Base-by-base conservation (phyloP, 2,888 invertebrate species). In the Idaea dimidiata region DNA sequence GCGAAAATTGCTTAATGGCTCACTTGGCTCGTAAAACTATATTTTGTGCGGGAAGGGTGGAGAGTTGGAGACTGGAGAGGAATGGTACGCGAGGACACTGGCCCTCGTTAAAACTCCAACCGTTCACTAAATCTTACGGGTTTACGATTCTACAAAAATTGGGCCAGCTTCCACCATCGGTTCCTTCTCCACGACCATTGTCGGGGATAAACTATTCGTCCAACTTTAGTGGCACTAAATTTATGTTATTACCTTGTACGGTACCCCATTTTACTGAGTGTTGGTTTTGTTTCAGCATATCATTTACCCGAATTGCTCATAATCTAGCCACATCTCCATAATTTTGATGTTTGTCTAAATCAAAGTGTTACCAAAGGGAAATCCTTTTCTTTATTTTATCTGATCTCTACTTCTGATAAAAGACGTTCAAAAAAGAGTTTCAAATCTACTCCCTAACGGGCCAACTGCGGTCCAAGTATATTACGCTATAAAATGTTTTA, bases 101-200 rank as follows among this genome's bases (percentile, higher is more conserved):
- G 80, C 75, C 81, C 84, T 88, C 88, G 89, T 88, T 89, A 88
- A 88, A 89, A 88, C 86, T 87, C 82, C 75, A 82, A 79, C 82
- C 87, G 82, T 85, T 83, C 88, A 83, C 79, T 90, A 89, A 89
- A 89, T 89, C 89, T 89, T 89, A 78, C 73, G 82, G 86, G 84
- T 89, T 89, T 89, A 89, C 86, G 89, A 84, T 85, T 86, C 80
- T 80, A 86, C 87, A 88, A 88, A 88, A 89, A 87, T 88, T 87
- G 86, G 85, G 82, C 74, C 76, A 71, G 74, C 70, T 71, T 67
- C 75, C 75, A 72, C 67, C 72, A 71, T 69, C 66, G 70, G 66
- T 62, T 68, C 63, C 63, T 72, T 65, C 69, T 71, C 68, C 65
- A 67, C 43, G 43, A 43, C 68, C 67, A 73, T 68, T 69, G 66